A percentile compares a stretch with the other conserved stretches of the same genome.
Conservation (phyloP, 2,888 invertebrate species). For the Actias luna region DNA sequence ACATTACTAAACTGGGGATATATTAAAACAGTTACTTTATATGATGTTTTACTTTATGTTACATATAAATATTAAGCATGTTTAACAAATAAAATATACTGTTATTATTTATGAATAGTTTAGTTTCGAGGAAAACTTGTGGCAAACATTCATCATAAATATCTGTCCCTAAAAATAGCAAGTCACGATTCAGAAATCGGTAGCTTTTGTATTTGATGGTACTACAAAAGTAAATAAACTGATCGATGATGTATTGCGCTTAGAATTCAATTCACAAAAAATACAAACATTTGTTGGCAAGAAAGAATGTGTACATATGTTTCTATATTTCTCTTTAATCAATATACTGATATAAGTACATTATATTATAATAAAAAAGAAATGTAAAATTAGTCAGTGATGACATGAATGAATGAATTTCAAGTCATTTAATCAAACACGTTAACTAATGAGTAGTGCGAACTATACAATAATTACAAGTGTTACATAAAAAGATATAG, state of each 20-base stretch:
- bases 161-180: constrained; percentile 43
- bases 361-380: not conserved
- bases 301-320: too few species aligned
- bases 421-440: not conserved
- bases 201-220: constrained; percentile 28
- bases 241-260: not conserved
- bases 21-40: too few species aligned
- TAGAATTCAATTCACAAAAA: not conserved
- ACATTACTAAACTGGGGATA: too few species aligned
- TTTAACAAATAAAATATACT: not conserved
- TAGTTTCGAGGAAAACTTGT: constrained; percentile 28
- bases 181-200: constrained; percentile 40
- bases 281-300: not conserved
- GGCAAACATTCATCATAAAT: constrained; percentile 54
- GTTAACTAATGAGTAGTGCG: too few species aligned
- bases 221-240: not conserved
- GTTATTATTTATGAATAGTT: not conserved
- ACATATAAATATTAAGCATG: too few species aligned
- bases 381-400: not conserved
- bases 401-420: too few species aligned
- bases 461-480: not conserved
- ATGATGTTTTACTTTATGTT: too few species aligned
- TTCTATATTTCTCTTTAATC: too few species aligned
- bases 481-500: constrained; percentile 15
- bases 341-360: too few species aligned